These are phyloP conservation scores for Gorsachius goisagi DNA, from an alignment of 2,113 vertebrate species.

Conservation along the genomic window DNA sequence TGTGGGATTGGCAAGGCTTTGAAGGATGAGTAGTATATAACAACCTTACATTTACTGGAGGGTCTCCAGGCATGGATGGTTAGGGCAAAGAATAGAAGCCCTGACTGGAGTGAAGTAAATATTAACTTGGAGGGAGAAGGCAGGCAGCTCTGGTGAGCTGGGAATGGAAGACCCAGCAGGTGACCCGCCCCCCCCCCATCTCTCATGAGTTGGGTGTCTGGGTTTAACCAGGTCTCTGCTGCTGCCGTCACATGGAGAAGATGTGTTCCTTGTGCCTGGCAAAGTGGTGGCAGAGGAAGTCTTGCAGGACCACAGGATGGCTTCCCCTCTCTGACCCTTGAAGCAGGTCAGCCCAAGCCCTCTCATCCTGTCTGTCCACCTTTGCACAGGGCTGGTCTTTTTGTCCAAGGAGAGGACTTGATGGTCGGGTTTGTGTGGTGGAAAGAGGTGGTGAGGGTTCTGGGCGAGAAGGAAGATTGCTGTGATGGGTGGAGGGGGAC, in stretches of 20 bases:
- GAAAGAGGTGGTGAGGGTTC: background rate
- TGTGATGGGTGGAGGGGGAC: background rate
- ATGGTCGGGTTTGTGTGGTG: background rate
- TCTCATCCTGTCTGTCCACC: fast-evolving
- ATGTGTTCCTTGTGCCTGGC: background rate
- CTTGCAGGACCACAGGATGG: background rate
- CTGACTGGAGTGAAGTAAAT: background rate
- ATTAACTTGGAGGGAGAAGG: background rate
- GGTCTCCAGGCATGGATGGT: background rate
- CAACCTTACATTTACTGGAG: background rate
- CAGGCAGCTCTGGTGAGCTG: background rate
- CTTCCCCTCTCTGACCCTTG: background rate
- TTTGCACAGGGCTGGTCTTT: background rate
- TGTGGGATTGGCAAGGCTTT: background rate
- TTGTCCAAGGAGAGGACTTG: background rate
- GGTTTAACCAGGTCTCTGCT: background rate
- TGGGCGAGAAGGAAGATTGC: background rate
- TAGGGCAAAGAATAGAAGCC: background rate
- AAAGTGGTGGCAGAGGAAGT: background rate
- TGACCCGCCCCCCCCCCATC: background rate
- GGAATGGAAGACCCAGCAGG: background rate
- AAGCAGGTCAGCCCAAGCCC: background rate
- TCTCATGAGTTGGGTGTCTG: background rate
- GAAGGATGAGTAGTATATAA: background rate
- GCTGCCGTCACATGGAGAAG: fast-evolving